Conservation (phyloP, 1,140 invertebrate species). For the Belonocnema kinseyi region DNA sequence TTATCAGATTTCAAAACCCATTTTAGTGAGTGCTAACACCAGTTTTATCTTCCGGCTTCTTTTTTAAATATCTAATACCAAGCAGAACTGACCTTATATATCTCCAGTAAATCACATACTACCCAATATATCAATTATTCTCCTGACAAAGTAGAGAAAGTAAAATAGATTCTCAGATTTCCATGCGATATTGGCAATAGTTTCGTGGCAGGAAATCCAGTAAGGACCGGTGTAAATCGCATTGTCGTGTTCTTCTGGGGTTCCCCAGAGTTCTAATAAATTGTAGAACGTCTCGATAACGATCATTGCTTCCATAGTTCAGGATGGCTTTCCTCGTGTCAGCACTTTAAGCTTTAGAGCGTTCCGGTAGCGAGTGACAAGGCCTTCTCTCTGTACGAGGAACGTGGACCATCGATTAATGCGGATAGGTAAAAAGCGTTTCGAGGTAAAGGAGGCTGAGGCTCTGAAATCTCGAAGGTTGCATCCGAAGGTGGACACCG, state of each 20-base stretch:
- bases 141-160: conserved; percentile 19
- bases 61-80: neutral
- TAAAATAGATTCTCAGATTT: conserved; percentile 11
- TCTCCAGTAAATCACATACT: neutral
- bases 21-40: no score
- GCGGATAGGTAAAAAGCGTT: conserved; percentile 50
- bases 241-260: neutral
- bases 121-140: neutral
- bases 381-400: conserved; percentile 3
- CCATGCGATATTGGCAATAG: conserved; percentile 29
- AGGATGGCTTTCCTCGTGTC: conserved; percentile 5
- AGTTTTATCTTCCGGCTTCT: no score
- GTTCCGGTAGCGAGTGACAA: conserved; percentile 10
- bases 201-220: conserved; percentile 22
- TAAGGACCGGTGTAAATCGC: neutral
- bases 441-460: conserved; percentile 53
- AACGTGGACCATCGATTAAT: conserved; percentile 52
- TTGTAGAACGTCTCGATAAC: conserved; percentile 23
- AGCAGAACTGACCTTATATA: neutral
- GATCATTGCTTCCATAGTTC: conserved; percentile 9
- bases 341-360: conserved; percentile 7
- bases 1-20: no score
- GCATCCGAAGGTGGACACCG: conserved; percentile 50
- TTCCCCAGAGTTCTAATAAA: conserved; percentile 11
- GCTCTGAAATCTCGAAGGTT: conserved; percentile 47